Evolutionary conservation across 2,797 vertebrate genomes (phyloP), one percentile per base, ranked within the genome.

Genomic region (Danio tinwini): DNA sequence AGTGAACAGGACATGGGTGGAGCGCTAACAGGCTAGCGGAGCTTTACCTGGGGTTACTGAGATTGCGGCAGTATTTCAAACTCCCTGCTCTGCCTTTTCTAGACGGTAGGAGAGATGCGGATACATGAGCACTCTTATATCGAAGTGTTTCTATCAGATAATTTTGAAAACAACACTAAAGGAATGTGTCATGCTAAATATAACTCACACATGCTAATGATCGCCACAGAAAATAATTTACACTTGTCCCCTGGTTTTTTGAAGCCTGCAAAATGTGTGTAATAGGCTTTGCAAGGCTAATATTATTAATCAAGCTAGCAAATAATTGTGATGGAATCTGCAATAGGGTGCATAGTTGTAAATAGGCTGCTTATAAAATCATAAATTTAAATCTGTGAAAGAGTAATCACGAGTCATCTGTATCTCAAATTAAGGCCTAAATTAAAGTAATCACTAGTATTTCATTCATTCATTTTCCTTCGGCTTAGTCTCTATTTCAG

Each of bases 81-180:
- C 85, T 92, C 90, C 93, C 93, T 90, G 92, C 91, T 89, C 87
- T 95, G 91, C 89, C 91, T 95, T 93, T 95, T 93, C 94, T 95
- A 93, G 87, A 92, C 93, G 87, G 90, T 74, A 89, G 88, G 90
- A 87, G 87, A 88, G 85, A 86, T 81, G 87, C 87, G 81, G 86
- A 91, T 88, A 90, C 87, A 73, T 88, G 86, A 93, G 87, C 89
- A 73, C 82, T 70, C 50, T 70, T 68, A 74, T 47, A 50, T 17
- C 14, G n/a, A 8, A 53, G 1, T 1, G 17, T 71, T 14, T 62
- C 49, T 64, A 45, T 49, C 47, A 74, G 39, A 81, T 42, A 53
- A 47, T 39, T 12, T 47, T 63, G 7, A 42, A 53, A 63, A 40
- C 52, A 67, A 39, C 6, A 68, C 62, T 39, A 39, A 44, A 12